phyloP scores from a whole-genome alignment of 2,888 invertebrate genomes.

The Zaprionus lineosus region DNA sequence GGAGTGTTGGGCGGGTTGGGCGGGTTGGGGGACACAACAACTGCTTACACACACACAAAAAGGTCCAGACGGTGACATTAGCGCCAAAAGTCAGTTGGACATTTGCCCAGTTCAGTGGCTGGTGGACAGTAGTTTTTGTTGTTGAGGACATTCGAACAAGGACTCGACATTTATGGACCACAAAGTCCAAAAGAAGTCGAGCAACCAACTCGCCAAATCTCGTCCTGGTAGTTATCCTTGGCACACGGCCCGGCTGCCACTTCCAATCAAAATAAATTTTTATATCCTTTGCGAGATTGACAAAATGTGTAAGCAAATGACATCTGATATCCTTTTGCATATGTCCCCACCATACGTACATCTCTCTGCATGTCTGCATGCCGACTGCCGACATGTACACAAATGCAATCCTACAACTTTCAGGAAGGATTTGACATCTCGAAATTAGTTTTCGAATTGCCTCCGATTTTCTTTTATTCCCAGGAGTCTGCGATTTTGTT shows the following conservation, averaged over 20 bases:
- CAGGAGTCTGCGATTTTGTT: no score
- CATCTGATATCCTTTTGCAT: conserved; percentile 19
- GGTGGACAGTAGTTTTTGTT: conserved; percentile 29
- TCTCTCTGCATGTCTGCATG: no score
- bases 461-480: no score
- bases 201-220: neutral
- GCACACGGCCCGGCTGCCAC: conserved; percentile 30
- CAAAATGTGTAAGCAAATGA: conserved; percentile 37
- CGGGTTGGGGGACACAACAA: conserved; percentile 17
- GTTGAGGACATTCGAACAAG: conserved; percentile 1
- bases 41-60: conserved; percentile 34
- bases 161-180: conserved; percentile 61
- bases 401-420: no score
- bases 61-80: conserved; percentile 62
- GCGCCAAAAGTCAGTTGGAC: conserved; percentile 58
- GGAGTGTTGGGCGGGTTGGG: neutral
- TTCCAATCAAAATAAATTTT: conserved; percentile 70
- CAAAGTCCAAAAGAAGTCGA: conserved; percentile 38
- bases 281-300: conserved; percentile 49
- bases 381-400: no score
- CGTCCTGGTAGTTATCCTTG: conserved; percentile 37
- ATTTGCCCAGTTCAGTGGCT: conserved; percentile 53
- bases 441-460: no score
- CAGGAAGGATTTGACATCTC: no score
- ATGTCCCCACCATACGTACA: no score